Evolutionary conservation across 2,888 invertebrate species (phyloP).

Genomic region (Penaeus monodon): DNA sequence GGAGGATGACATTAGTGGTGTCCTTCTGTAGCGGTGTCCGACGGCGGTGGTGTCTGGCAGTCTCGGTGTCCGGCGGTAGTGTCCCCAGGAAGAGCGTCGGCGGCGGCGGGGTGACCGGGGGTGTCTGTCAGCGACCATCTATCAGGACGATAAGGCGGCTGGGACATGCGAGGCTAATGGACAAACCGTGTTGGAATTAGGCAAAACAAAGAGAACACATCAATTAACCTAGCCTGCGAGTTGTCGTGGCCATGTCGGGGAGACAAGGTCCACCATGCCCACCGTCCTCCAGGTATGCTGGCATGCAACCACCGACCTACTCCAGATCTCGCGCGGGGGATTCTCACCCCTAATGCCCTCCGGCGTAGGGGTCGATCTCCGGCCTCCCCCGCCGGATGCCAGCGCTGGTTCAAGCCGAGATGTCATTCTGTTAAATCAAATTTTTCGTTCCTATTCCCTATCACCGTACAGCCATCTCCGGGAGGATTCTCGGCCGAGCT

Average conservation of each 20-base stretch:
- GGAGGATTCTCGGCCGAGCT: too few relatives aligned
- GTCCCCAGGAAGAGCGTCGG: slow-evolving; percentile 6
- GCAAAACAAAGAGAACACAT: slow-evolving; percentile 62
- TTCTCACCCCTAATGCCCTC: background rate
- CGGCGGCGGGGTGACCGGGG: slow-evolving; percentile 43
- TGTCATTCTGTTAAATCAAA: slow-evolving; percentile 29
- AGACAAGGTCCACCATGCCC: slow-evolving; percentile 52
- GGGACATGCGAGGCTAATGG: slow-evolving; percentile 59
- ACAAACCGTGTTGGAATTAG: slow-evolving; percentile 62
- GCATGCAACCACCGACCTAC: slow-evolving; percentile 50
- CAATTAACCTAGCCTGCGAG: slow-evolving; percentile 58
- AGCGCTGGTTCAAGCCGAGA: slow-evolving; percentile 10
- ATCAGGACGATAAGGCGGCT: slow-evolving; percentile 54
- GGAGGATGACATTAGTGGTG: background rate
- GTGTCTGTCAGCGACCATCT: slow-evolving; percentile 60
- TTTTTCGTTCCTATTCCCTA: slow-evolving; percentile 12
- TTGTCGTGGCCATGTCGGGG: slow-evolving; percentile 56
- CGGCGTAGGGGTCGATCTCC: background rate
- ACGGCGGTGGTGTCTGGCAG: slow-evolving; percentile 25
- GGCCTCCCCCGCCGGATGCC: background rate
- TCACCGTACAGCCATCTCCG: background rate
- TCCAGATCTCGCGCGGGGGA: slow-evolving; percentile 7
- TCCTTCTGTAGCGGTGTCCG: slow-evolving; percentile 28
- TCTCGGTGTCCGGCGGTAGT: slow-evolving; percentile 14
- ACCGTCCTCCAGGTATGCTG: slow-evolving; percentile 53